Conservation (phyloP, 2,888 invertebrate genomes). For the Lysandra bellargus region DNA sequence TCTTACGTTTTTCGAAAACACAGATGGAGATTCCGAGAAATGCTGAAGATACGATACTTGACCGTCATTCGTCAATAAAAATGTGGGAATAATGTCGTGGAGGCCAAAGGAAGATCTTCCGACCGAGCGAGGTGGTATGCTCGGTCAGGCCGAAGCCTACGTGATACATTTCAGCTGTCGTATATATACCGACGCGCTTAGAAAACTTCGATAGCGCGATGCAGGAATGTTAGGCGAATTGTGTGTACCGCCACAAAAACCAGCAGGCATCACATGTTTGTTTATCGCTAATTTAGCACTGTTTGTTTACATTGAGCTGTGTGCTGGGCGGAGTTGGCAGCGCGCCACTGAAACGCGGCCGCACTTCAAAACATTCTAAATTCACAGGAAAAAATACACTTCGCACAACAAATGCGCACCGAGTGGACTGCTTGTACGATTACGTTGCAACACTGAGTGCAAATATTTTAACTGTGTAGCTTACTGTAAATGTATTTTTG, state of each 20-base stretch:
- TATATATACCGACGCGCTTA: too few species aligned
- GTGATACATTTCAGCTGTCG: too few species aligned
- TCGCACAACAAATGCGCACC: conserved; percentile 33
- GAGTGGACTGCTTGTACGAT: conserved; percentile 29
- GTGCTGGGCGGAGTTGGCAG: conserved; percentile 51
- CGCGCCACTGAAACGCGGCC: conserved; percentile 63
- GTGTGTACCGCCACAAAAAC: not conserved
- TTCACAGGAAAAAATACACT: conserved; percentile 60
- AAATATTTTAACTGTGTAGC: not conserved
- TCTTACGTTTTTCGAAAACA: not conserved
- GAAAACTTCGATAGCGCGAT: too few species aligned
- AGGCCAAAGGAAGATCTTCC: too few species aligned
- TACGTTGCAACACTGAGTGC: not conserved
- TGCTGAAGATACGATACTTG: conserved; percentile 23
- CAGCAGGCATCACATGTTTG: conserved; percentile 32
- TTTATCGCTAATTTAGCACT: conserved; percentile 41
- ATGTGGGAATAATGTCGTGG: too few species aligned
- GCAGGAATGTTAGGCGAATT: too few species aligned
- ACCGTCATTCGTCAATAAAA: not conserved
- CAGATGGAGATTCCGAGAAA: not conserved
- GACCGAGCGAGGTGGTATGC: too few species aligned
- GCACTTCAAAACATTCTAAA: conserved; percentile 65
- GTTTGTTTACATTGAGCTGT: conserved; percentile 46
- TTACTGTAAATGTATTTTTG: not conserved
- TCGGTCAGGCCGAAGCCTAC: too few species aligned